Conservation (phyloP, 2,888 invertebrate genomes). For the Spodoptera littoralis region DNA sequence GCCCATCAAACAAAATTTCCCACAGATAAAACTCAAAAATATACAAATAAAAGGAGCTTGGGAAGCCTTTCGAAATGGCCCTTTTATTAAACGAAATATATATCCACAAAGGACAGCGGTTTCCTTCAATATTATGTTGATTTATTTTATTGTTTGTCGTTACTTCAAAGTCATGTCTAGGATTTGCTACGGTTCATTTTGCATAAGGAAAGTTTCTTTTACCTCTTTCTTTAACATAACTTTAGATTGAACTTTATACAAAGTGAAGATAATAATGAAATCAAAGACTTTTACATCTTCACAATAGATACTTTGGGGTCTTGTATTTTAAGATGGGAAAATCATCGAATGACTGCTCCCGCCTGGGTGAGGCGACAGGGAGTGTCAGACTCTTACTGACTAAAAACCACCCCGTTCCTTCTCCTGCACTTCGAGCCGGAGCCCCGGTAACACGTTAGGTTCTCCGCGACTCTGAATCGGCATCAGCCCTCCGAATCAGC, state of each 20-base stretch:
- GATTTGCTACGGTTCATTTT: slow-evolving; percentile 15
- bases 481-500: too few species aligned
- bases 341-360: too few species aligned
- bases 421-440: too few species aligned
- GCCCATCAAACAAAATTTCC: slow-evolving; percentile 17
- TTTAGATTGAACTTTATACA: neutral
- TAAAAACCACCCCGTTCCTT: too few species aligned
- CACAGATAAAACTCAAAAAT: slow-evolving; percentile 30
- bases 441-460: too few species aligned
- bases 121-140: slow-evolving; percentile 29
- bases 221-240: neutral
- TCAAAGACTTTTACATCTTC: too few species aligned
- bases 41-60: slow-evolving; percentile 12
- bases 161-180: slow-evolving; percentile 10
- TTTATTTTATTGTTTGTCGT: slow-evolving; percentile 32
- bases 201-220: slow-evolving; percentile 9
- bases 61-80: slow-evolving; percentile 27
- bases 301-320: too few species aligned
- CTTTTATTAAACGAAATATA: slow-evolving; percentile 25
- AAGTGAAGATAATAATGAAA: too few species aligned
- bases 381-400: too few species aligned
- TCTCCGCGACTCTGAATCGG: too few species aligned
- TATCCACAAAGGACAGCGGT: slow-evolving; percentile 22
- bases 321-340: too few species aligned
- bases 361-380: too few species aligned